A percentile compares a stretch with the other conserved stretches of the same genome.
Evolutionary conservation across 2,888 invertebrate species (phyloP).

Genomic region (Gonocerus acuteangulatus): DNA sequence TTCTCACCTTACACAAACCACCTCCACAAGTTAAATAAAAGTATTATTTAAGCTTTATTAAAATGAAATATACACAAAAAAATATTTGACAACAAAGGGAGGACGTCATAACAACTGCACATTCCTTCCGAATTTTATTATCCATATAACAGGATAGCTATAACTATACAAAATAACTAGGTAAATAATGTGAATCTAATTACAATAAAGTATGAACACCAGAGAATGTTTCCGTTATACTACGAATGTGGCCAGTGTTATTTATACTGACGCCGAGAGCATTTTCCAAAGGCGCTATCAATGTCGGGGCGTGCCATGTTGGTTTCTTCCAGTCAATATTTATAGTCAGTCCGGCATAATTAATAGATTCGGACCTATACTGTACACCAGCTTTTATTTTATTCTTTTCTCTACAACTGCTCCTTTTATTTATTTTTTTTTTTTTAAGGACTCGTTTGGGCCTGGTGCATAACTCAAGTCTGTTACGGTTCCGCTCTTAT

Average conservation of each 20-base stretch:
- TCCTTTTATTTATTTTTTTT: too few relatives aligned
- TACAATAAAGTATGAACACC: neutral
- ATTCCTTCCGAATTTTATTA: too few relatives aligned
- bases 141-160: neutral
- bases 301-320: neutral
- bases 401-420: neutral
- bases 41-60: too few relatives aligned
- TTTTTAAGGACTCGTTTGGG: too few relatives aligned
- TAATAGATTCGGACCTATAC: neutral
- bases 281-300: neutral
- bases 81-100: too few relatives aligned
- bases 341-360: neutral
- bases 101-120: too few relatives aligned
- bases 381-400: neutral
- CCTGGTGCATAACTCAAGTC: too few relatives aligned
- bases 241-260: neutral
- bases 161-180: neutral
- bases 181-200: neutral
- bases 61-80: too few relatives aligned
- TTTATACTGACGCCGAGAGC: constrained; percentile 1
- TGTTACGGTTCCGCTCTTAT: too few relatives aligned
- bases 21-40: too few relatives aligned
- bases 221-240: neutral
- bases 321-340: neutral
- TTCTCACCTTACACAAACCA: too few relatives aligned